Base-by-base conservation (phyloP, 2,797 vertebrate species). In the Alosa sapidissima region DNA sequence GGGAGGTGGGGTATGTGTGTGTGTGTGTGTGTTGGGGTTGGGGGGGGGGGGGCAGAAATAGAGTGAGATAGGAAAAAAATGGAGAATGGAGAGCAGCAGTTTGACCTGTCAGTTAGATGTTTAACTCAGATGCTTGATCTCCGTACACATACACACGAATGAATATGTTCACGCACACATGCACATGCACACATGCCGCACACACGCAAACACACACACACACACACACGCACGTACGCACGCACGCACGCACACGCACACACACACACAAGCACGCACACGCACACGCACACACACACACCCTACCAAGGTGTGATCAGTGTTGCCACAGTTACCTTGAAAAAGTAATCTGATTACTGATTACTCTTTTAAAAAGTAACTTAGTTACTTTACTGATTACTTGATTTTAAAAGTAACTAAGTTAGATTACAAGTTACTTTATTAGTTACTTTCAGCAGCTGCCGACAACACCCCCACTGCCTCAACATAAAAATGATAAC, bases 1-100 rank as follows among this genome's bases (percentile, higher is more conserved):
- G 81, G 58, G 68, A 89, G 84, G 87, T 88, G 84, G 21, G n/a
- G 65, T 33, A 24, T 68, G 62, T 68, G 65, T 72, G 65, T 36
- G 24, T 68, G 62, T 68, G 62, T 68, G 62, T 68, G 62, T 68
- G n/a, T 33, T 11, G 2, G 1, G 28, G 28, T 62, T 60, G 14
- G 9, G 16, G 2, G 14, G 2, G 14, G 55, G 55, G 55, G 55
- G 16, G 16, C 1, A 60, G 6, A 62, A 68, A 33, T 82, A 21
- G n/a, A 33, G 62, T 24, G 16, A 58, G 54, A 58, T 58, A 58
- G 54, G 16, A n/a, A 58, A 58, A 58, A 58, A 19, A 2, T 28
- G 28, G 28, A 28, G 28, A 21, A 58, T 58, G 19, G 55, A 21
- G 55, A 58, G 19, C 55, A 58, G 55, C 6, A 58, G 55, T 58